Conservation (phyloP, 2,888 invertebrate genomes). For the Dioctria linearis region DNA sequence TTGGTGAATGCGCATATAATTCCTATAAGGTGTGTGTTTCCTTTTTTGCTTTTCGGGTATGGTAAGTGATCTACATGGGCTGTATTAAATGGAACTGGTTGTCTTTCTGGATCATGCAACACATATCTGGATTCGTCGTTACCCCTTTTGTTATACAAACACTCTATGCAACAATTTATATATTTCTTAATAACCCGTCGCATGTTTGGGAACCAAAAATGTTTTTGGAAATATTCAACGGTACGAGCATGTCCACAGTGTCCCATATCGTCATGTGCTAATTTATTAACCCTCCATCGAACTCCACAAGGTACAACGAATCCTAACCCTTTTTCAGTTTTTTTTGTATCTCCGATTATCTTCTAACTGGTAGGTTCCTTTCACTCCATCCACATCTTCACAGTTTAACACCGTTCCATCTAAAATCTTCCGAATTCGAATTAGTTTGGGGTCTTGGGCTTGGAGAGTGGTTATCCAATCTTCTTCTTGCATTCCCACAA, state of each 20-base stretch:
- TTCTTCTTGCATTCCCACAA: slow-evolving; percentile 13
- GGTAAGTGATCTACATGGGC: background rate
- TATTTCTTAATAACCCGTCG: slow-evolving; percentile 66
- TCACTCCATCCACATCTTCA: too few species aligned
- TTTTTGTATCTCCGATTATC: too few species aligned
- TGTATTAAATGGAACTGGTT: slow-evolving; percentile 57
- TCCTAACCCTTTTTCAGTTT: too few species aligned
- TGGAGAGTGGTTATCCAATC: slow-evolving; percentile 59
- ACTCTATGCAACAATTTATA: slow-evolving; percentile 64
- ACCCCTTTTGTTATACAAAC: slow-evolving; percentile 64
- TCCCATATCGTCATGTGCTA: too few species aligned
- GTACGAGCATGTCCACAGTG: too few species aligned
- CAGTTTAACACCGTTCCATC: too few species aligned
- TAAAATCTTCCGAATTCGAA: slow-evolving; percentile 37
- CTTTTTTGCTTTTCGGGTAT: too few species aligned
- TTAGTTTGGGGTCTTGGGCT: slow-evolving; percentile 48
- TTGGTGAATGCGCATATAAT: too few species aligned
- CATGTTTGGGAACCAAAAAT: slow-evolving; percentile 69
- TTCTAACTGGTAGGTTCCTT: too few species aligned
- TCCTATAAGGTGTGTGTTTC: too few species aligned
- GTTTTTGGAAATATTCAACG: slow-evolving; percentile 53
- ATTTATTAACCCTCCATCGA: too few species aligned
- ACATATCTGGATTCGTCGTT: slow-evolving; percentile 58
- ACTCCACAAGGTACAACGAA: too few species aligned
- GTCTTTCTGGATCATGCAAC: slow-evolving; percentile 60